Conservation (phyloP, 2,888 invertebrate species). For the Drepanosiphum platanoidis region DNA sequence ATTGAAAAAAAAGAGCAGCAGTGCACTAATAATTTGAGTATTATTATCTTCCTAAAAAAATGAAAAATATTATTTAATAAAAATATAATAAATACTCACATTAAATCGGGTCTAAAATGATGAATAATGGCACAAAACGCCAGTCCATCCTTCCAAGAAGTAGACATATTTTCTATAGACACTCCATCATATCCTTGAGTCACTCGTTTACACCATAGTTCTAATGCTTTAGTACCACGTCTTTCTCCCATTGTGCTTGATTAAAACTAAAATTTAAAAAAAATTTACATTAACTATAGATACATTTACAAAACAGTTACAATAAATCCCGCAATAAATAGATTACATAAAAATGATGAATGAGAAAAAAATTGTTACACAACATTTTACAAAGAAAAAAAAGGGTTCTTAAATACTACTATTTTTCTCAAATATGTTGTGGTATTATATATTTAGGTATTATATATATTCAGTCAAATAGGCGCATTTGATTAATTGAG, state of each 20-base stretch:
- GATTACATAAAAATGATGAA: too few relatives aligned
- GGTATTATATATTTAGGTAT: too few relatives aligned
- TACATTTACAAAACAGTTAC: too few relatives aligned
- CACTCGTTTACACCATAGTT: constrained; percentile 90
- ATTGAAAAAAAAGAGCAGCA: background rate
- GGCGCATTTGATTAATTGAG: too few relatives aligned
- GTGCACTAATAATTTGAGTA: background rate
- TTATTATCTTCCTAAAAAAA: too few relatives aligned
- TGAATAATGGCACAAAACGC: constrained; percentile 97
- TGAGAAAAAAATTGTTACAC: too few relatives aligned
- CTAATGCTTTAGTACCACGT: constrained; percentile 88
- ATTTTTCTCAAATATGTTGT: too few relatives aligned
- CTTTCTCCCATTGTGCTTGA: constrained; percentile 77
- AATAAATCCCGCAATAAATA: too few relatives aligned
- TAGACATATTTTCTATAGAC: constrained; percentile 92
- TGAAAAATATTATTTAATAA: background rate
- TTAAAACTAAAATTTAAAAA: constrained; percentile 62
- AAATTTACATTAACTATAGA: background rate
- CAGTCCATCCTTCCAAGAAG: constrained; percentile 93
- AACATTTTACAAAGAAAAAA: too few relatives aligned
- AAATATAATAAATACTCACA: constrained; percentile 76
- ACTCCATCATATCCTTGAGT: constrained; percentile 91
- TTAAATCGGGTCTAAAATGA: constrained; percentile 93
- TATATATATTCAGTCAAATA: too few relatives aligned
- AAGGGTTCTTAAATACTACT: too few relatives aligned